Percentiles rank a stretch among this genome's conserved stretches.
These are phyloP conservation scores for Trilocha varians DNA, from an alignment of 2,888 invertebrate genomes.

Conservation along the genomic window DNA sequence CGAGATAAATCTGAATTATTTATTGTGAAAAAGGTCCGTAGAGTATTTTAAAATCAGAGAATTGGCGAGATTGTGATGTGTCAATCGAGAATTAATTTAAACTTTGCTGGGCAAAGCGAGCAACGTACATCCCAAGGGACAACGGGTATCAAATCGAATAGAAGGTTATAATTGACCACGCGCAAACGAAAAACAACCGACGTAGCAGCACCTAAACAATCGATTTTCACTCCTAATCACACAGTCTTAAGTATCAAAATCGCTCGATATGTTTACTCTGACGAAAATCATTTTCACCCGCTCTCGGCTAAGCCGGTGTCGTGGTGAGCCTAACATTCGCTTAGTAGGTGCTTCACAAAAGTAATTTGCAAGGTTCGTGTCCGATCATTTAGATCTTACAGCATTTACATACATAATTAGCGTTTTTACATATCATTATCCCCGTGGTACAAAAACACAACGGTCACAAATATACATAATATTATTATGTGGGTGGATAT, in stretches of 20 bases:
- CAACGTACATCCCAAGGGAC: slow-evolving; percentile 53
- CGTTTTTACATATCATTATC: slow-evolving; percentile 38
- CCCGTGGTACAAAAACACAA: slow-evolving; percentile 24
- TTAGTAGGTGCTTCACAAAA: slow-evolving; percentile 52
- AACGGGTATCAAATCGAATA: slow-evolving; percentile 65
- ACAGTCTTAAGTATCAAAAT: slow-evolving; percentile 16
- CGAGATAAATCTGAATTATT: slow-evolving; percentile 22
- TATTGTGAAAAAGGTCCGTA: slow-evolving; percentile 31
- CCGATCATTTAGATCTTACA: slow-evolving; percentile 45
- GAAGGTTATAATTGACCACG: slow-evolving; percentile 62
- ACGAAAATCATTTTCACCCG: slow-evolving; percentile 26
- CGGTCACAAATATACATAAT: slow-evolving; percentile 18
- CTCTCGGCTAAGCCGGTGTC: slow-evolving; percentile 28
- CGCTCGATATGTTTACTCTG: slow-evolving; percentile 5
- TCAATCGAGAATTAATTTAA: slow-evolving; percentile 69
- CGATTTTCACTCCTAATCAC: slow-evolving; percentile 39
- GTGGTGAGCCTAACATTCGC: slow-evolving; percentile 45
- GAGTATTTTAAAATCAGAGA: slow-evolving; percentile 53
- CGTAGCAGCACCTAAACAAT: slow-evolving; percentile 29
- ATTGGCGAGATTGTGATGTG: slow-evolving; percentile 53
- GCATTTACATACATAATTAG: slow-evolving; percentile 53
- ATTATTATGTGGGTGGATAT: slow-evolving; percentile 44
- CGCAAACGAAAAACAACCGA: slow-evolving; percentile 48
- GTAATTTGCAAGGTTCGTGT: slow-evolving; percentile 48
- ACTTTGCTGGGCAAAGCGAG: slow-evolving; percentile 62